These are phyloP conservation scores for Neodiprion lecontei DNA, from an alignment of 1,140 invertebrate species.

Conservation along the genomic window DNA sequence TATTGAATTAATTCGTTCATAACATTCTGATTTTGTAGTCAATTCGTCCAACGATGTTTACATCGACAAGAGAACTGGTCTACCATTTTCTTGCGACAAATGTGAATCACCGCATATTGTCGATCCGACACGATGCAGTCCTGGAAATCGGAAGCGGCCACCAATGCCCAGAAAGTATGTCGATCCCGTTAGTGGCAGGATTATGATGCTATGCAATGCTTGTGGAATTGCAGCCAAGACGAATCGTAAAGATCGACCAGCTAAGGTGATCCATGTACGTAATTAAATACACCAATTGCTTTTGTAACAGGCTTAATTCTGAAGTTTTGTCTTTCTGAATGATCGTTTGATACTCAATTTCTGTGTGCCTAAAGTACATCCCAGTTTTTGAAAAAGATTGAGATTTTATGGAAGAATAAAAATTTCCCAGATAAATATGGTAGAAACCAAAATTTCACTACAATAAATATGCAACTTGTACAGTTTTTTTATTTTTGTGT, in stretches of 20 bases:
- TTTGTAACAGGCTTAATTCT: too few relatives aligned
- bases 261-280: conserved; percentile 2
- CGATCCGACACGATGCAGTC: conserved; percentile 14
- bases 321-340: too few relatives aligned
- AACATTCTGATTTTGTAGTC: not conserved
- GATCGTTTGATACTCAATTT: too few relatives aligned
- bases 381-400: too few relatives aligned
- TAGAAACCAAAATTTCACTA: too few relatives aligned
- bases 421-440: too few relatives aligned
- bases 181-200: conserved; percentile 13
- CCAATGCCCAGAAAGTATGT: conserved; percentile 14
- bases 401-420: too few relatives aligned
- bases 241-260: conserved; percentile 7
- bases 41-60: not conserved
- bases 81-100: conserved; percentile 20
- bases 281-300: not conserved
- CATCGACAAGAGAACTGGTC: not conserved
- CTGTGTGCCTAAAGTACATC: too few relatives aligned
- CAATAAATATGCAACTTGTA: too few relatives aligned
- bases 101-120: conserved; percentile 23
- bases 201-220: conserved; percentile 20
- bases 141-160: conserved; percentile 8
- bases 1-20: too few relatives aligned
- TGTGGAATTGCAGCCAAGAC: conserved; percentile 15
- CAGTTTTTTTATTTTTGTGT: not conserved